These are phyloP conservation scores for Peromyscus melanophrys DNA, from an alignment of 2,797 vertebrate species.

Conservation along the genomic window DNA sequence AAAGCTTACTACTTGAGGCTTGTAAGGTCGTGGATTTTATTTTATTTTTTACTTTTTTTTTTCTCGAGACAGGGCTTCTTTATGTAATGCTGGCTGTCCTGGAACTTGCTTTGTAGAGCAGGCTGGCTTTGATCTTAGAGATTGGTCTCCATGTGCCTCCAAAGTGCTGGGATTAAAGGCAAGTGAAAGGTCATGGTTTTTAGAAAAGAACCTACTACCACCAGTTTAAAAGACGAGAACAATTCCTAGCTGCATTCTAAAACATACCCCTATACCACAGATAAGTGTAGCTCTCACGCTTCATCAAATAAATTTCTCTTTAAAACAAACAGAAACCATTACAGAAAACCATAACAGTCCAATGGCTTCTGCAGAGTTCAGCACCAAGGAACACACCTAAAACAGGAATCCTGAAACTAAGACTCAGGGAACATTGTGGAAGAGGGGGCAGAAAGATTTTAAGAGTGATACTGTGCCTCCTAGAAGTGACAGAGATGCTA, in stretches of 20 bases:
- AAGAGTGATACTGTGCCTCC: not conserved
- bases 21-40: not conserved
- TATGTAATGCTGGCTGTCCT: not conserved
- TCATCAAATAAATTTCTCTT: not conserved
- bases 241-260: not conserved
- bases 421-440: not conserved
- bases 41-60: not conserved
- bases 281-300: not conserved
- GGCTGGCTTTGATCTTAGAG: not conserved
- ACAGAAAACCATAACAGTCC: not conserved
- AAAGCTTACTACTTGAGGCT: not conserved
- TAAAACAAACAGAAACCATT: not conserved
- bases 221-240: not conserved
- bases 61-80: not conserved
- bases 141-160: not conserved
- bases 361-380: not conserved
- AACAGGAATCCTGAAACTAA: not conserved
- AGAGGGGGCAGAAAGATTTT: not conserved
- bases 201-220: not conserved
- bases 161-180: not conserved
- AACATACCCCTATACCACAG: not conserved
- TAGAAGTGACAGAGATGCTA: not conserved
- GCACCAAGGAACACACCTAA: not conserved
- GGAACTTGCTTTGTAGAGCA: not conserved
- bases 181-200: not conserved